These are phyloP conservation scores for Drosophila orosa DNA, from an alignment of 1,140 invertebrate species.

Conservation along the genomic window DNA sequence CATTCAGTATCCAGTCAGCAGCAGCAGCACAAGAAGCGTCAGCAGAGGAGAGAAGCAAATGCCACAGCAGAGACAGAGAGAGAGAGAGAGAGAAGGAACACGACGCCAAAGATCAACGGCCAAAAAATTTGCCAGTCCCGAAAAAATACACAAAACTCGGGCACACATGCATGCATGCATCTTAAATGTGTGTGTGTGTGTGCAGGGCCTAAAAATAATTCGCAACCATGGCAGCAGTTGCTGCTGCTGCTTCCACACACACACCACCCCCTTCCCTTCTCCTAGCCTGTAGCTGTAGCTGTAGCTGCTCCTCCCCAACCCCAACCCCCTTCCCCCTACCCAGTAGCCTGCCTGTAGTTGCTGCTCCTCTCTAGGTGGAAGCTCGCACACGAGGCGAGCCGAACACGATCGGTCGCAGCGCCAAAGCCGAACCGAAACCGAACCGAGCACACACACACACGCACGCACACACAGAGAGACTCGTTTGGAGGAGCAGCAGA, in stretches of 20 bases:
- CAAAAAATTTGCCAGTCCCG: constrained; percentile 44
- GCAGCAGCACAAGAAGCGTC: constrained; percentile 1
- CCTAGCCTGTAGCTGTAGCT: constrained; percentile 3
- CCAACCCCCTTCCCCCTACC: too few species aligned
- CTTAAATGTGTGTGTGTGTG: neutral
- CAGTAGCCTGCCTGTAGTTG: neutral
- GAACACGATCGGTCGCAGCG: constrained; percentile 10
- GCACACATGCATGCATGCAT: constrained; percentile 19
- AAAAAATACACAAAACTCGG: constrained; percentile 44
- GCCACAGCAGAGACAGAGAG: constrained; percentile 9
- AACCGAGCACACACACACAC: constrained; percentile 6
- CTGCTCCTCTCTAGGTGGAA: constrained; percentile 20
- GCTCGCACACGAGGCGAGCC: constrained; percentile 33
- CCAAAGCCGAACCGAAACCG: constrained; percentile 13
- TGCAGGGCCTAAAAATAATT: constrained; percentile 52
- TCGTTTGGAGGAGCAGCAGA: neutral
- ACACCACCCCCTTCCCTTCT: neutral
- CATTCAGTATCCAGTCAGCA: constrained; percentile 36
- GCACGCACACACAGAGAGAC: neutral
- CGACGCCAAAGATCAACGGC: constrained; percentile 46
- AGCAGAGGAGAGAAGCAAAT: neutral
- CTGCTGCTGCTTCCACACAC: constrained; percentile 11
- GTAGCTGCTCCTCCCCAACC: too few species aligned
- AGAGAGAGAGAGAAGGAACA: constrained; percentile 33
- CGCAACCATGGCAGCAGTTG: constrained; percentile 19